A percentile compares a stretch with the other conserved stretches of the same genome.
Conservation (phyloP, 2,113 vertebrate genomes). For the Gracilinanus agilis region DNA sequence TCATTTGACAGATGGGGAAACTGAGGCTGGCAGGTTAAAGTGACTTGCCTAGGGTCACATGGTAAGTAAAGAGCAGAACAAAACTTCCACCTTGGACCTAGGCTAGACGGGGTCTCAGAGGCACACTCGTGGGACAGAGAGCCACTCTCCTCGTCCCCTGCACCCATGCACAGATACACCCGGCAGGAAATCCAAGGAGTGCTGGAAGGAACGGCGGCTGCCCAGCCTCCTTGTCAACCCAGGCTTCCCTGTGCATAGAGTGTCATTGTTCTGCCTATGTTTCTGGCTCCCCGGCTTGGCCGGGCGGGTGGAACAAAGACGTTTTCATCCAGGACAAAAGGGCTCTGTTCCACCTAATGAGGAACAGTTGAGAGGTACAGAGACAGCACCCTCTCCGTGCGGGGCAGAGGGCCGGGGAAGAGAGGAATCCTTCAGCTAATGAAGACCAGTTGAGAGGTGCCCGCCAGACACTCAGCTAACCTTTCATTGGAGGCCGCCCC, state of each 20-base stretch:
- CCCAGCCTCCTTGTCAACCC: neutral
- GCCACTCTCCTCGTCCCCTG: neutral
- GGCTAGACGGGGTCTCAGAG: neutral
- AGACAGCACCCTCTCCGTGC: constrained; percentile 85
- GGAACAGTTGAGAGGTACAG: constrained; percentile 91
- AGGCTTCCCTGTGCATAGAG: constrained; percentile 83
- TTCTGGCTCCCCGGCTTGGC: constrained; percentile 84
- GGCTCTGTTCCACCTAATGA: constrained; percentile 89
- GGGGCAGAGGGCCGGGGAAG: constrained; percentile 74
- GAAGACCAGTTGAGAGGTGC: constrained; percentile 90
- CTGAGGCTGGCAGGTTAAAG: neutral
- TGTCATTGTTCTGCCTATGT: constrained; percentile 87
- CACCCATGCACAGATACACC: neutral
- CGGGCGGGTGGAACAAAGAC: constrained; percentile 85
- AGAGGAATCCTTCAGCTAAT: constrained; percentile 80
- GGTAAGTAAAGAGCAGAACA: neutral
- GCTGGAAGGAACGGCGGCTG: neutral
- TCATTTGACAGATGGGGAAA: neutral
- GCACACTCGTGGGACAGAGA: neutral
- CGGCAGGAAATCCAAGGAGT: neutral
- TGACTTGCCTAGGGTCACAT: neutral
- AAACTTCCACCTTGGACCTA: too few species aligned
- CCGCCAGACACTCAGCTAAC: constrained; percentile 71
- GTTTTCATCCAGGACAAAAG: constrained; percentile 89
- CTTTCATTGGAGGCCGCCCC: constrained; percentile 64